Evolutionary conservation across 1,140 invertebrate genomes (phyloP).

Genomic region (Macrocentrus cingulum): DNA sequence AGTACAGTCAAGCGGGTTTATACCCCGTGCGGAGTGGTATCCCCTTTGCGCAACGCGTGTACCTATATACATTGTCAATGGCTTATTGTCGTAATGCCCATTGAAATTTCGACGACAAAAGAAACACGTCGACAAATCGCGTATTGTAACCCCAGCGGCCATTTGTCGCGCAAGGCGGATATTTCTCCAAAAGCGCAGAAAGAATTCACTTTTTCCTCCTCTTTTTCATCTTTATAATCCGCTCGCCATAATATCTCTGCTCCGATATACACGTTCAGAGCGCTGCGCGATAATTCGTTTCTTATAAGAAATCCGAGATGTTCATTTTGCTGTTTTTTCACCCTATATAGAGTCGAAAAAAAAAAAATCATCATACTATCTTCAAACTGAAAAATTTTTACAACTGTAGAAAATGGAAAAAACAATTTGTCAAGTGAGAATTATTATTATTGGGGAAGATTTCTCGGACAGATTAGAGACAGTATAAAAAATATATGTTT

Average conservation of each 20-base stretch:
- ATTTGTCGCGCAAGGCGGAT: background rate
- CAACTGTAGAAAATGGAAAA: too few species aligned
- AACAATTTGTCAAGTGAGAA: too few species aligned
- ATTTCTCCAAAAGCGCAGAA: too few species aligned
- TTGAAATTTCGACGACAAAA: constrained; percentile 47
- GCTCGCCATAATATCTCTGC: background rate
- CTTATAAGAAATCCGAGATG: background rate
- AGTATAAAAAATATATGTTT: too few species aligned
- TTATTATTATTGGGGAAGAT: too few species aligned
- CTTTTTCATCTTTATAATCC: background rate
- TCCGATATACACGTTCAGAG: background rate
- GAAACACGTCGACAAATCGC: constrained; percentile 35
- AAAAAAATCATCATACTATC: constrained; percentile 4
- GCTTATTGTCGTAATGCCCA: constrained; percentile 53
- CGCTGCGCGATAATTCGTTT: background rate
- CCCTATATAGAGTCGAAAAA: background rate
- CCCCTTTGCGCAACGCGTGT: constrained; percentile 44
- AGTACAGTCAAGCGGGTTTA: constrained; percentile 52
- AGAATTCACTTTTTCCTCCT: background rate
- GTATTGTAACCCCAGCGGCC: constrained; percentile 40
- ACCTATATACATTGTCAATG: constrained; percentile 46
- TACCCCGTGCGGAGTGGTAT: constrained; percentile 8
- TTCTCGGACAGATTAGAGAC: too few species aligned
- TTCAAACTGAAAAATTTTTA: too few species aligned
- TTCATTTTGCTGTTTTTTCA: constrained; percentile 6